These are phyloP conservation scores for Megalops cyprinoides DNA, from an alignment of 2,797 vertebrate genomes.

Conservation along the genomic window DNA sequence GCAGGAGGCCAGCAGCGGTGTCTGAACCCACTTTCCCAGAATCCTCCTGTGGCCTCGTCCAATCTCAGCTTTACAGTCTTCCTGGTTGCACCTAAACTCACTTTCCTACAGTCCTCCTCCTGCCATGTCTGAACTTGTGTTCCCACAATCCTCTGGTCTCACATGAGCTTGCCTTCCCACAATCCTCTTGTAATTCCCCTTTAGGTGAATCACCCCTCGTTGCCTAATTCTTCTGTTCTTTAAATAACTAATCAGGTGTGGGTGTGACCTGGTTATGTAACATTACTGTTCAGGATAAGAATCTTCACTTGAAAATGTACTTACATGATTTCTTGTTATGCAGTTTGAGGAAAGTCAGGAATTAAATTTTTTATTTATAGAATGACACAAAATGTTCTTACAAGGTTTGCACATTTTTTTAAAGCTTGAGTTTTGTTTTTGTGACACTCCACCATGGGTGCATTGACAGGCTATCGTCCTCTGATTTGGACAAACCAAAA, in stretches of 20 bases:
- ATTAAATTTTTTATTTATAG: neutral
- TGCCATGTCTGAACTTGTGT: neutral
- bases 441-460: no score
- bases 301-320: neutral
- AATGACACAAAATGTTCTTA: neutral
- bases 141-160: neutral
- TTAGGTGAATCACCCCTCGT: neutral
- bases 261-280: neutral
- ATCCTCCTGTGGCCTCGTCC: neutral
- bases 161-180: neutral
- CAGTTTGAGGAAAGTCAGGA: neutral
- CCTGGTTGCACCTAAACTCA: neutral
- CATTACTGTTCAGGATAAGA: neutral
- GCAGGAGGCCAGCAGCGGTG: constrained; percentile 47
- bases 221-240: no score
- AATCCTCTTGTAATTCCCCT: neutral
- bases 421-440: neutral
- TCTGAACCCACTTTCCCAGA: neutral
- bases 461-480: no score
- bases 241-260: neutral
- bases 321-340: neutral
- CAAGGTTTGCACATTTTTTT: neutral
- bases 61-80: neutral
- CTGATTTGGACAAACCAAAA: no score
- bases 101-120: neutral